A percentile compares a stretch with the other conserved stretches of the same genome.
These are phyloP conservation scores for Pseudachorutes palmiensis DNA, from an alignment of 1,140 invertebrate species.

Conservation along the genomic window DNA sequence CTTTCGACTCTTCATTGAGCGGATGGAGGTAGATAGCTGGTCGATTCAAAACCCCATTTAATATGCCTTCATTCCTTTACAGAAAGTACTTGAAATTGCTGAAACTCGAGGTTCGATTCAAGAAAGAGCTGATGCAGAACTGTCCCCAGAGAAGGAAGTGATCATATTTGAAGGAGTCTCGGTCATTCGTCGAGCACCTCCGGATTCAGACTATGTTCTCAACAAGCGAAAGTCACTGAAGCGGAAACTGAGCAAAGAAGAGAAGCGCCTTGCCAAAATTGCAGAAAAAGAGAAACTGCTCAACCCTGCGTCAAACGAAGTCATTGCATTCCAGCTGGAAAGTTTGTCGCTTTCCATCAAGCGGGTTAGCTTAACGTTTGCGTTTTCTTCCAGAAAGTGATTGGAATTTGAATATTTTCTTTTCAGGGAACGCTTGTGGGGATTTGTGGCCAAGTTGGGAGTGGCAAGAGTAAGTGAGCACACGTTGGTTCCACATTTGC, in stretches of 20 bases:
- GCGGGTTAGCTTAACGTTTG: no score
- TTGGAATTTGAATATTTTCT: no score
- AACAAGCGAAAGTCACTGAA: constrained; percentile 2
- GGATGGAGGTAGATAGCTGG: constrained; percentile 24
- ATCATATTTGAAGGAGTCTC: constrained; percentile 15
- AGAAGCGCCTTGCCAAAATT: no score
- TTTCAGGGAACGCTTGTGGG: constrained; percentile 53
- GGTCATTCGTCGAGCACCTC: constrained; percentile 17
- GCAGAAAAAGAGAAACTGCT: constrained; percentile 18
- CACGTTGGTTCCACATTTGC: no score
- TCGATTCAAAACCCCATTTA: no score
- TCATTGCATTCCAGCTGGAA: constrained; percentile 22
- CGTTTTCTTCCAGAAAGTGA: no score
- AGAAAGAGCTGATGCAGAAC: no score
- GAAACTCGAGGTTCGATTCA: constrained; percentile 9
- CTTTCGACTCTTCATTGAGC: constrained; percentile 21
- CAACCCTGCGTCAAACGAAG: background rate
- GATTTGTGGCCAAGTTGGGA: constrained; percentile 58
- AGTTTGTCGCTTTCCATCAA: no score
- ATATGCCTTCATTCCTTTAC: background rate
- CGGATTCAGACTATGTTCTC: no score
- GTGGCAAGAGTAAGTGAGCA: constrained; percentile 46
- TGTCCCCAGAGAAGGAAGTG: background rate
- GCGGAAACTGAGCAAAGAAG: constrained; percentile 3
- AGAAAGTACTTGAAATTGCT: constrained; percentile 12